A percentile compares a stretch with the other conserved stretches of the same genome.
Conservation (phyloP, 1,140 invertebrate genomes). For the Cecropterus lyciades region DNA sequence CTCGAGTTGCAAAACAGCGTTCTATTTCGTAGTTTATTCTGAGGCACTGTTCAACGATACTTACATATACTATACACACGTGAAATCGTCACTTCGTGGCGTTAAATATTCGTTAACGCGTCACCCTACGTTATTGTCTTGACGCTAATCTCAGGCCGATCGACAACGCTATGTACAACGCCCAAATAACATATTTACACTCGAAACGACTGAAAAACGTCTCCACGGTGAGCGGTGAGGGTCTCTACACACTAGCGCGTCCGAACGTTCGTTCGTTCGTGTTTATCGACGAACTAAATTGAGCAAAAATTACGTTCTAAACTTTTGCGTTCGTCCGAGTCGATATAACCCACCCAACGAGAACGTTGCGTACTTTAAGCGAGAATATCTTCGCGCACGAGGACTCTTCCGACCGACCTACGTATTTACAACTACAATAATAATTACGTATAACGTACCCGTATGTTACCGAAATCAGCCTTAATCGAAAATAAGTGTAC, state of each 20-base stretch:
- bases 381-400: conserved; percentile 62
- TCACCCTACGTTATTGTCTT: conserved; percentile 64
- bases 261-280: neutral
- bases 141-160: conserved; percentile 60
- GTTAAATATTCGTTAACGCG: conserved; percentile 41
- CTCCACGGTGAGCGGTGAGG: conserved; percentile 12
- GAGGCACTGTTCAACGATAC: conserved; percentile 55
- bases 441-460: conserved; percentile 57
- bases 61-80: conserved; percentile 19
- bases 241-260: neutral
- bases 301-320: conserved; percentile 2
- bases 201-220: conserved; percentile 12
- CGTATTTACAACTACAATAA: conserved; percentile 35
- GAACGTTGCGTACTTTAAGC: conserved; percentile 37
- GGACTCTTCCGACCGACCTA: conserved; percentile 32
- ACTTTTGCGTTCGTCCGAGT: neutral
- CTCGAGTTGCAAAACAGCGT: conserved; percentile 64
- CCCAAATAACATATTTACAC: conserved; percentile 51
- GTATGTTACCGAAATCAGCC: conserved; percentile 72
- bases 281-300: neutral
- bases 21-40: conserved; percentile 43
- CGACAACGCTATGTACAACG: conserved; percentile 52
- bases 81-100: conserved; percentile 12
- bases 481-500: conserved; percentile 72
- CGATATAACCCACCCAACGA: no score